phyloP scores from a whole-genome alignment of 1,140 invertebrate species.

The Drosophila subpulchrella region DNA sequence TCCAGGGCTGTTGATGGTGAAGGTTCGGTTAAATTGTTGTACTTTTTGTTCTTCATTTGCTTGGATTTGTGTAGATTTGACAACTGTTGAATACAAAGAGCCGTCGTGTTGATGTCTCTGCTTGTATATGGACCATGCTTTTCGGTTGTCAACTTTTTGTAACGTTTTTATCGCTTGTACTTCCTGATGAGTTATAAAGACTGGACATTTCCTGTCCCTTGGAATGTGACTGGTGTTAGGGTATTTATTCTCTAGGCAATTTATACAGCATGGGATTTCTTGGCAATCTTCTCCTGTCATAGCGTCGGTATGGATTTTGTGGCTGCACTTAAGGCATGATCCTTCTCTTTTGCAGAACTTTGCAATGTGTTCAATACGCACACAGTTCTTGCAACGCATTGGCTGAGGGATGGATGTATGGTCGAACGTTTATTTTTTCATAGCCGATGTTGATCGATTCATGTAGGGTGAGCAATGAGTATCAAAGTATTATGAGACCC shows the following conservation, averaged over 20 bases:
- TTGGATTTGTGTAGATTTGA: too few relatives aligned
- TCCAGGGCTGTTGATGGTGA: too few relatives aligned
- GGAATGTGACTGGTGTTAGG: too few relatives aligned
- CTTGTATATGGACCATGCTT: too few relatives aligned
- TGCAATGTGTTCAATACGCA: not conserved
- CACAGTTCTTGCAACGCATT: not conserved
- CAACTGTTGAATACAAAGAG: too few relatives aligned
- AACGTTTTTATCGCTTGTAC: too few relatives aligned
- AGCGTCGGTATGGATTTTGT: not conserved
- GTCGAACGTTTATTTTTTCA: not conserved
- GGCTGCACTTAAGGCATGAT: not conserved
- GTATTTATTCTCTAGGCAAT: not conserved
- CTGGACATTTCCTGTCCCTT: too few relatives aligned
- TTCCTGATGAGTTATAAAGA: too few relatives aligned
- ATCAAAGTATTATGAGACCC: not conserved
- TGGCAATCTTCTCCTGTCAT: not conserved
- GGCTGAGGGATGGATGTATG: not conserved
- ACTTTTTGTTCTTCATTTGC: too few relatives aligned
- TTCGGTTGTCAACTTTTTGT: too few relatives aligned
- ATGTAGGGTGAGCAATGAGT: not conserved
- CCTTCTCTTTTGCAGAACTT: not conserved
- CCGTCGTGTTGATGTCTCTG: too few relatives aligned
- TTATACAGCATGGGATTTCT: not conserved
- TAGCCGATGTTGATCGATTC: not conserved
- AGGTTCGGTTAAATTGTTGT: too few relatives aligned